Percentiles rank a stretch among this genome's conserved stretches.
Conservation (phyloP, 2,797 vertebrate genomes). For the Botia kubotai region DNA sequence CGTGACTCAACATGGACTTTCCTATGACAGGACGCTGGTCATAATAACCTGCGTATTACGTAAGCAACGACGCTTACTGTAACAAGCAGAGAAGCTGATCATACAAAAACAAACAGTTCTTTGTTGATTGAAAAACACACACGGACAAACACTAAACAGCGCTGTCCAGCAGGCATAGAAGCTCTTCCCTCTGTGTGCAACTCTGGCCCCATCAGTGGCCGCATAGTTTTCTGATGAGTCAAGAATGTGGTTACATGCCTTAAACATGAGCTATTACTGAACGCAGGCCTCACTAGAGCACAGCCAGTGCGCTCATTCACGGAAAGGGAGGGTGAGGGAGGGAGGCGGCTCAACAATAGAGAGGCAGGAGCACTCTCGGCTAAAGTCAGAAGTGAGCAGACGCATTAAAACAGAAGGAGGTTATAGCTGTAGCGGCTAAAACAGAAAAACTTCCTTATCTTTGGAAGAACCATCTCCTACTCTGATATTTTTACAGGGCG, state of each 20-base stretch:
- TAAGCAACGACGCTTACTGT: conserved; percentile 5
- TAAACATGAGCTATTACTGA: conserved; percentile 90
- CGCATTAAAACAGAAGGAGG: conserved; percentile 31
- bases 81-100: neutral
- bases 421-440: conserved; percentile 1
- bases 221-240: conserved; percentile 91
- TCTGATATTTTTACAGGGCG: neutral
- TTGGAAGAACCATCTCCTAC: neutral
- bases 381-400: conserved; percentile 53
- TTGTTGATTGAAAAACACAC: conserved; percentile 13
- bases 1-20: conserved; percentile 34
- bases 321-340: conserved; percentile 41
- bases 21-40: conserved; percentile 18
- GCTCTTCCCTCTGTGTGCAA: conserved; percentile 51
- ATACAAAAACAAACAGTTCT: conserved; percentile 5
- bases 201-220: conserved; percentile 77
- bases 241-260: conserved; percentile 94
- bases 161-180: conserved; percentile 44
- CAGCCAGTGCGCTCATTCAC: conserved; percentile 39
- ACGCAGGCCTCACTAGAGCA: conserved; percentile 73
- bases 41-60: conserved; percentile 21
- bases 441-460: neutral
- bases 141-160: conserved; percentile 4
- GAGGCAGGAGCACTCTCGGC: conserved; percentile 47
- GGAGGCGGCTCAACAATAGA: conserved; percentile 66